A percentile compares a stretch with the other conserved stretches of the same genome.
phyloP scores from a whole-genome alignment of 1,140 invertebrate species.

The Tribolium castaneum region DNA sequence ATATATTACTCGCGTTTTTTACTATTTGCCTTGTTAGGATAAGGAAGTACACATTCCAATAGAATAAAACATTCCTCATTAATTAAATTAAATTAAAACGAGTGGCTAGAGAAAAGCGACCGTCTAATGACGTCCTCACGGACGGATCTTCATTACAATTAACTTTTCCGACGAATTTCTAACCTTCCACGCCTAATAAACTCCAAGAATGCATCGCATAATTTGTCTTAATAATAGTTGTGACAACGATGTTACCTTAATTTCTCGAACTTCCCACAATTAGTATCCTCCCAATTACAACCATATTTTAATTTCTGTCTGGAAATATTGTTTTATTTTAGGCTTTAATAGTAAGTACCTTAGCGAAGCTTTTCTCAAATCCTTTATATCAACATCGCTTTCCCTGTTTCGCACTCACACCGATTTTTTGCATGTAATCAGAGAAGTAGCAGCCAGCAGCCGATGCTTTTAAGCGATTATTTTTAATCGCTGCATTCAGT shows the following conservation, averaged over 20 bases:
- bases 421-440: conserved; percentile 31
- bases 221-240: conserved; percentile 5
- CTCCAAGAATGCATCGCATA: background rate
- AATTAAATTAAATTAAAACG: conserved; percentile 30
- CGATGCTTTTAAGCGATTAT: conserved; percentile 34
- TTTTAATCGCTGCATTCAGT: conserved; percentile 33
- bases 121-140: conserved; percentile 8
- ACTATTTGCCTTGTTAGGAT: conserved; percentile 7
- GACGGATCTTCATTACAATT: background rate
- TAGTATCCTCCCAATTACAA: background rate
- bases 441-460: conserved; percentile 13
- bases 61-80: conserved; percentile 19
- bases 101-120: background rate
- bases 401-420: conserved; percentile 19
- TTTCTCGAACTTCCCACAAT: conserved; percentile 3
- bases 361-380: conserved; percentile 26
- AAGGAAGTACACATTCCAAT: background rate
- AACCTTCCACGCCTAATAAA: background rate
- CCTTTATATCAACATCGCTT: conserved; percentile 26
- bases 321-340: conserved; percentile 14
- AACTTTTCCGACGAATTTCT: background rate
- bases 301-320: conserved; percentile 10
- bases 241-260: background rate
- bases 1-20: conserved; percentile 10
- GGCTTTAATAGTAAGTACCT: conserved; percentile 34